A percentile compares a stretch with the other conserved stretches of the same genome.
Evolutionary conservation across 2,888 invertebrate genomes (phyloP).

Genomic region (Zaprionus obscuricornis): DNA sequence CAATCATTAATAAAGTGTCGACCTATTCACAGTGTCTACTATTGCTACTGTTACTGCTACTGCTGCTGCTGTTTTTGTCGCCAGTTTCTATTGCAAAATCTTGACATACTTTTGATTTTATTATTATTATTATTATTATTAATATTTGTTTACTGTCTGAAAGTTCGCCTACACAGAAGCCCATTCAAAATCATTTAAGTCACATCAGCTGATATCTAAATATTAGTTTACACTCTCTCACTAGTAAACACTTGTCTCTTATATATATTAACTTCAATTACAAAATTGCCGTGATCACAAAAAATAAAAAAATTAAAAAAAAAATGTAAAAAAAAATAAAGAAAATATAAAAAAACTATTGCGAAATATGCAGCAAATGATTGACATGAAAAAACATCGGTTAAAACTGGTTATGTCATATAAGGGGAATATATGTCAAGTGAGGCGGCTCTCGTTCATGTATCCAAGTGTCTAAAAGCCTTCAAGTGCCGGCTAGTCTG

Average conservation of each 20-base stretch:
- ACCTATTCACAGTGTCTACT: slow-evolving; percentile 1
- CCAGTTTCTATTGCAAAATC: slow-evolving; percentile 37
- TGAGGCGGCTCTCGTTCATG: slow-evolving; percentile 28
- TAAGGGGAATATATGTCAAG: slow-evolving; percentile 51
- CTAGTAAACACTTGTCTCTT: slow-evolving; percentile 16
- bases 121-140: too few relatives aligned
- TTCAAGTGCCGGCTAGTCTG: slow-evolving; percentile 47
- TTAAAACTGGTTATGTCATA: slow-evolving; percentile 56
- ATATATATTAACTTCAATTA: slow-evolving; percentile 45
- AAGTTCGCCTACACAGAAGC: slow-evolving; percentile 23
- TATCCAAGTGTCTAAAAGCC: slow-evolving; percentile 9
- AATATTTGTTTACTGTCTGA: slow-evolving; percentile 3
- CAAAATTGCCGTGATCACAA: slow-evolving; percentile 11
- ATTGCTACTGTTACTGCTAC: too few relatives aligned
- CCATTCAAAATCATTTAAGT: slow-evolving; percentile 52
- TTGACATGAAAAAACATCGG: slow-evolving; percentile 45
- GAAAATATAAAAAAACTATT: slow-evolving; percentile 26
- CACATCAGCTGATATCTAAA: slow-evolving; percentile 43
- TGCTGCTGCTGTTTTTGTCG: background rate
- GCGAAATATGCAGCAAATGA: slow-evolving; percentile 47
- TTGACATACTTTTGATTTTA: slow-evolving; percentile 44
- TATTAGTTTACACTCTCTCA: slow-evolving; percentile 1
- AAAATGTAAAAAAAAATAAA: slow-evolving; percentile 9
- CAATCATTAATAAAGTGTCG: slow-evolving; percentile 41
- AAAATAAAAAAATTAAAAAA: slow-evolving; percentile 3